A percentile compares a stretch with the other conserved stretches of the same genome.
phyloP scores from a whole-genome alignment of 2,888 invertebrate species.

The Apomyelois bistriatella region DNA sequence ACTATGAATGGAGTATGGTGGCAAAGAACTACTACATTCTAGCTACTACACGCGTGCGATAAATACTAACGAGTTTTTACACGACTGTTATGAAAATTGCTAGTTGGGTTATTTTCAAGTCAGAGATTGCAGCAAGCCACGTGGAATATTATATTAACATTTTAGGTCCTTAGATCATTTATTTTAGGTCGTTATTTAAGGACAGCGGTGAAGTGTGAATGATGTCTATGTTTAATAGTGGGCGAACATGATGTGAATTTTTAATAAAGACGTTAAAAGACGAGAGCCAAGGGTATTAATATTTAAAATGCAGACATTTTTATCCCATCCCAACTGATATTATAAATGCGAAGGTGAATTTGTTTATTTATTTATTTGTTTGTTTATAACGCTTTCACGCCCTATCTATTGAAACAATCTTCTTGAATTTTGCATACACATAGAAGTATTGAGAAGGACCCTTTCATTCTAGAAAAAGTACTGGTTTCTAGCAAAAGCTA shows the following conservation, averaged over 20 bases:
- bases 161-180: not conserved
- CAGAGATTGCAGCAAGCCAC: not conserved
- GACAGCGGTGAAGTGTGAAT: not conserved
- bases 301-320: too few relatives aligned
- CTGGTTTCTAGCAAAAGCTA: too few relatives aligned
- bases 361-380: too few relatives aligned
- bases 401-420: too few relatives aligned
- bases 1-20: constrained; percentile 7
- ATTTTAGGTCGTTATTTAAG: not conserved
- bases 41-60: not conserved
- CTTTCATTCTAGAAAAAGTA: too few relatives aligned
- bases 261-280: not conserved
- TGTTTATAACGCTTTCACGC: too few relatives aligned
- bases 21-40: not conserved
- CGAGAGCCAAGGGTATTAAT: not conserved
- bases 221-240: not conserved
- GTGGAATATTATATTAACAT: not conserved
- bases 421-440: too few relatives aligned
- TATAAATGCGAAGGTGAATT: too few relatives aligned
- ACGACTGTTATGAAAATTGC: not conserved
- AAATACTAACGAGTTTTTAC: not conserved
- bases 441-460: too few relatives aligned
- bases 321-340: too few relatives aligned
- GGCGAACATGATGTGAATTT: not conserved
- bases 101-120: not conserved